These are phyloP conservation scores for Augiades crinisus DNA, from an alignment of 2,888 invertebrate genomes.

Conservation along the genomic window DNA sequence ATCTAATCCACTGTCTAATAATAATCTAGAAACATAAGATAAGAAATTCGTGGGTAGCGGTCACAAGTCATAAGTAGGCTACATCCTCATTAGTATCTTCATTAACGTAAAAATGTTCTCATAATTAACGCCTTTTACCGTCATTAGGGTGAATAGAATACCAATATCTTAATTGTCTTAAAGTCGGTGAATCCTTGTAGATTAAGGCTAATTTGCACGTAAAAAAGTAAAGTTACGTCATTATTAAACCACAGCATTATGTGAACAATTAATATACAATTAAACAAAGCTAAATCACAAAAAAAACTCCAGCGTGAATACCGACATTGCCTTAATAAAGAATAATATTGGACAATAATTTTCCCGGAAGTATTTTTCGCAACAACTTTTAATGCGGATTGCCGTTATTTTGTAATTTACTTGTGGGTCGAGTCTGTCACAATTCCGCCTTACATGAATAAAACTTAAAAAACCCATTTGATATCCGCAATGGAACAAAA, in stretches of 20 bases:
- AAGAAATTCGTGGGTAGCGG: too few species aligned
- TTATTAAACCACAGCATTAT: slow-evolving; percentile 16
- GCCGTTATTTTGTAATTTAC: slow-evolving; percentile 33
- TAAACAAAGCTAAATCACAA: slow-evolving; percentile 1
- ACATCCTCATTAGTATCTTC: slow-evolving; percentile 5
- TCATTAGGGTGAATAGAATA: slow-evolving; percentile 12
- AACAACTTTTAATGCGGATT: slow-evolving; percentile 27
- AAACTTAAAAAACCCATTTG: slow-evolving; percentile 37
- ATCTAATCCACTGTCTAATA: too few species aligned
- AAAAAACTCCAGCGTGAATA: not conserved
- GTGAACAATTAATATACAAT: slow-evolving; percentile 19
- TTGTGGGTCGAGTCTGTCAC: slow-evolving; percentile 9
- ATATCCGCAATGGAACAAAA: slow-evolving; percentile 38
- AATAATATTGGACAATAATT: slow-evolving; percentile 17
- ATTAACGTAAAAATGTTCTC: slow-evolving; percentile 18
- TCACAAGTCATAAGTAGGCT: slow-evolving; percentile 2
- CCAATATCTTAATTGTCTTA: slow-evolving; percentile 6
- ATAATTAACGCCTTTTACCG: slow-evolving; percentile 21
- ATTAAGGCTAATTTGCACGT: slow-evolving; percentile 1
- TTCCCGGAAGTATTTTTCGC: slow-evolving; percentile 34
- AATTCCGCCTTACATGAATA: slow-evolving; percentile 16
- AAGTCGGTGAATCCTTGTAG: slow-evolving; percentile 5
- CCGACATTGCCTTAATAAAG: not conserved
- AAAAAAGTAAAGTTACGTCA: slow-evolving; percentile 19
- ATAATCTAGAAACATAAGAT: too few species aligned